Percentiles rank a stretch among this genome's conserved stretches.
Evolutionary conservation across 2,888 invertebrate species (phyloP).

Genomic region (Lepidocyrtoides sp.): DNA sequence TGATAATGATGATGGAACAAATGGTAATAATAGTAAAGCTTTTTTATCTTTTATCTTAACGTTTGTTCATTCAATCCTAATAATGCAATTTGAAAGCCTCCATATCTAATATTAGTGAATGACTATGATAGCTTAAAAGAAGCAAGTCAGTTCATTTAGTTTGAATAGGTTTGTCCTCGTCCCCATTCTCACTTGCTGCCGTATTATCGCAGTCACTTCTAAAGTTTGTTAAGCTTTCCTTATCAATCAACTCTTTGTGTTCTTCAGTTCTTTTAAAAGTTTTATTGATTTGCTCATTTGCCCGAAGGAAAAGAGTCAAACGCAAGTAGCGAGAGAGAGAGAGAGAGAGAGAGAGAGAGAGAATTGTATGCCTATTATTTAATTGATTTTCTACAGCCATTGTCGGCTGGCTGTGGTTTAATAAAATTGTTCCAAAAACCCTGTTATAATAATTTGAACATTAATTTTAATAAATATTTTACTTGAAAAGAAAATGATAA

Average conservation of each 20-base stretch:
- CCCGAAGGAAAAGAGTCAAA: neutral
- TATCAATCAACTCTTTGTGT: neutral
- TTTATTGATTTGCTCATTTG: neutral
- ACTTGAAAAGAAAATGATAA: neutral
- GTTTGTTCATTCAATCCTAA: neutral
- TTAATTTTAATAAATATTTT: neutral
- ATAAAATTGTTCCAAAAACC: neutral
- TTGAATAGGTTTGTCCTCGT: constrained; percentile 14
- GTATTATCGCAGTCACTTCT: too few species aligned
- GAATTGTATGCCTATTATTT: neutral
- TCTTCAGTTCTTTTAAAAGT: neutral
- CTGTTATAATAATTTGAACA: neutral
- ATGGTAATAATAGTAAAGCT: too few species aligned
- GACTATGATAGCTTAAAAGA: neutral
- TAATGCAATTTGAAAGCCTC: constrained; percentile 1
- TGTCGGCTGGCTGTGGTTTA: neutral
- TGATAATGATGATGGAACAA: neutral
- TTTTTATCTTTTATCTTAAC: constrained; percentile 37
- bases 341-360: too few species aligned
- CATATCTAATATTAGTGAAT: neutral
- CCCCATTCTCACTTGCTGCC: neutral
- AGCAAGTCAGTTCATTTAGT: neutral
- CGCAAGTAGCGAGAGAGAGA: too few species aligned
- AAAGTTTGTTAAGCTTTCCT: neutral
- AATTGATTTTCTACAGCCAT: neutral